phyloP scores from a whole-genome alignment of 2,113 vertebrate species.

The Psammodynastes pulverulentus region DNA sequence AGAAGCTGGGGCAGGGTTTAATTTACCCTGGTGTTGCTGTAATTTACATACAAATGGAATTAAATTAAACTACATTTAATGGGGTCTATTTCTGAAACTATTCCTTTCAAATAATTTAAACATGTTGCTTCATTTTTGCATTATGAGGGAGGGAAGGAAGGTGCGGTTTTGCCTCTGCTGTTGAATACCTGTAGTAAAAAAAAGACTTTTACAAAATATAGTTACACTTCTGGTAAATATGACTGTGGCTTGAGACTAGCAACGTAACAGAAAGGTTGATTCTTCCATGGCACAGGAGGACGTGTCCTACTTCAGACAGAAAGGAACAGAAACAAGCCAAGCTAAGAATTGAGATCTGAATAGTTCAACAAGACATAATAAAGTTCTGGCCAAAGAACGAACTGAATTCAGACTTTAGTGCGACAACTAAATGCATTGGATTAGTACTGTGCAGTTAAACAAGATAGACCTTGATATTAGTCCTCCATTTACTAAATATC shows the following conservation, averaged over 20 bases:
- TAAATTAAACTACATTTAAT: background rate
- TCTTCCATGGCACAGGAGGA: background rate
- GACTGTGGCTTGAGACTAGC: background rate
- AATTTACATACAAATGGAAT: background rate
- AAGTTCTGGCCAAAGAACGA: background rate
- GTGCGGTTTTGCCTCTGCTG: background rate
- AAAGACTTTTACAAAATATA: background rate
- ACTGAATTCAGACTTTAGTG: background rate
- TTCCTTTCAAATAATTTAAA: conserved; percentile 2
- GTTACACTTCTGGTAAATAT: background rate
- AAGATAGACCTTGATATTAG: background rate
- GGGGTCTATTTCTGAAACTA: background rate
- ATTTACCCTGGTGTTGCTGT: background rate
- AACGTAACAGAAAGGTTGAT: background rate
- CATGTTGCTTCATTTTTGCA: background rate
- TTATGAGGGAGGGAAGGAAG: background rate
- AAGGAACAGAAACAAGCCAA: too few species aligned
- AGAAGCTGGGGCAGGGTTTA: background rate
- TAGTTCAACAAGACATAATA: background rate
- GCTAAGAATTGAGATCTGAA: background rate
- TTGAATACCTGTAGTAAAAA: background rate
- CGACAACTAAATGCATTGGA: background rate
- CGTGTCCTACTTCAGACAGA: background rate
- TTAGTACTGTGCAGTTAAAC: background rate
- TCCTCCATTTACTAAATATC: background rate